Conservation (phyloP, 2,113 vertebrate genomes). For the Naja naja region DNA sequence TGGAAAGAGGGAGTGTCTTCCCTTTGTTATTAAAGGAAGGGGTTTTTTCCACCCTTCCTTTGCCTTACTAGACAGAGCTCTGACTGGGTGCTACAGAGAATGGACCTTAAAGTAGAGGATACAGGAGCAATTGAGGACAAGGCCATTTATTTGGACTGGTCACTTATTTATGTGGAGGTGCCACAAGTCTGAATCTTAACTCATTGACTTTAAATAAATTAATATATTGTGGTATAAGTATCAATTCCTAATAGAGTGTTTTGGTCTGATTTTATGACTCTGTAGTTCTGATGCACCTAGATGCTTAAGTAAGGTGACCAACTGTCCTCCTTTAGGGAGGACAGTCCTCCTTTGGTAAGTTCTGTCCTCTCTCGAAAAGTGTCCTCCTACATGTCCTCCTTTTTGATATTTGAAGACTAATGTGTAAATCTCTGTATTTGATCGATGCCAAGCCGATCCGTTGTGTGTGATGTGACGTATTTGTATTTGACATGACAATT, state of each 20-base stretch:
- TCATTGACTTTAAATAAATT: neutral
- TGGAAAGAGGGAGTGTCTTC: neutral
- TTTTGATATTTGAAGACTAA: too few relatives aligned
- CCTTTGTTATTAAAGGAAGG: neutral
- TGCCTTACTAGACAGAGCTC: neutral
- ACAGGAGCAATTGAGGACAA: neutral
- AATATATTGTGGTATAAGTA: neutral
- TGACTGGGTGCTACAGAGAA: neutral
- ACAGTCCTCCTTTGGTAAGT: too few relatives aligned
- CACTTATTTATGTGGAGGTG: neutral
- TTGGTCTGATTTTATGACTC: neutral
- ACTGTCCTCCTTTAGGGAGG: too few relatives aligned
- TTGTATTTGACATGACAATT: too few relatives aligned
- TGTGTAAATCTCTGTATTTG: too few relatives aligned
- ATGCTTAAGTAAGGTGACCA: neutral
- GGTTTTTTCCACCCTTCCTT: neutral
- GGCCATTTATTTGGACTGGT: neutral
- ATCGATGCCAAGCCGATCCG: too few relatives aligned
- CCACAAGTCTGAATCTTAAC: neutral
- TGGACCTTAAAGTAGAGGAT: neutral
- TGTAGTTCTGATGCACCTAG: neutral
- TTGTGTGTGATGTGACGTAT: too few relatives aligned
- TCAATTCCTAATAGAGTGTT: neutral
- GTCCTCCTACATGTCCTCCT: too few relatives aligned
- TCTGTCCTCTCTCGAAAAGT: too few relatives aligned